Conservation (phyloP, 2,113 vertebrate genomes). For the Muscicapa adusta region DNA sequence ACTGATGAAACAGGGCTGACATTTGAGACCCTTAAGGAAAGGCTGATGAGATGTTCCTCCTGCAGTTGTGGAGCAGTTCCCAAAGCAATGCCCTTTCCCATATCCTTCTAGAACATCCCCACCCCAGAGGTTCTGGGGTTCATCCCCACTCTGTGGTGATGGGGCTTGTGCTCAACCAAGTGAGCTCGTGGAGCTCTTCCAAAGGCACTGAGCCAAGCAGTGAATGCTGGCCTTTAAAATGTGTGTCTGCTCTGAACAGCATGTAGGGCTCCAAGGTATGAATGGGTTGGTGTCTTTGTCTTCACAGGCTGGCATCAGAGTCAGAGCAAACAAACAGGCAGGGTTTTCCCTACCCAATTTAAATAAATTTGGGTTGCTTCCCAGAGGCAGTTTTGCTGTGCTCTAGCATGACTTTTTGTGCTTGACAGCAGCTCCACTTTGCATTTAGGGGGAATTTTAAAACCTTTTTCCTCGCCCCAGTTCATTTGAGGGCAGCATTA, state of each 20-base stretch:
- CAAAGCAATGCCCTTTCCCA: background rate
- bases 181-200: background rate
- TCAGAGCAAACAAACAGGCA: background rate
- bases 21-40: background rate
- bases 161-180: background rate
- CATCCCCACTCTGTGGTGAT: fast-evolving
- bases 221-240: background rate
- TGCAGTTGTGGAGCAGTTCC: background rate
- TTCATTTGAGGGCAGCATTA: background rate
- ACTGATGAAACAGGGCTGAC: background rate
- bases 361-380: background rate
- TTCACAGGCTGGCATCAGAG: background rate
- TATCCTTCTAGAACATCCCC: background rate
- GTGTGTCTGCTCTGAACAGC: background rate
- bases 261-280: background rate
- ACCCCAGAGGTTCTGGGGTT: background rate
- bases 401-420: background rate
- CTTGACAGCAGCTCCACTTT: background rate
- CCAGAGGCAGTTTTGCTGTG: background rate
- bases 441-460: background rate
- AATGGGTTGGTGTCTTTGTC: background rate
- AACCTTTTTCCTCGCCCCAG: background rate
- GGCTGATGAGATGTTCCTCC: background rate
- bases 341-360: background rate
- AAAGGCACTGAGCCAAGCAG: background rate